phyloP scores from a whole-genome alignment of 2,888 invertebrate species.

The Ischnura elegans region DNA sequence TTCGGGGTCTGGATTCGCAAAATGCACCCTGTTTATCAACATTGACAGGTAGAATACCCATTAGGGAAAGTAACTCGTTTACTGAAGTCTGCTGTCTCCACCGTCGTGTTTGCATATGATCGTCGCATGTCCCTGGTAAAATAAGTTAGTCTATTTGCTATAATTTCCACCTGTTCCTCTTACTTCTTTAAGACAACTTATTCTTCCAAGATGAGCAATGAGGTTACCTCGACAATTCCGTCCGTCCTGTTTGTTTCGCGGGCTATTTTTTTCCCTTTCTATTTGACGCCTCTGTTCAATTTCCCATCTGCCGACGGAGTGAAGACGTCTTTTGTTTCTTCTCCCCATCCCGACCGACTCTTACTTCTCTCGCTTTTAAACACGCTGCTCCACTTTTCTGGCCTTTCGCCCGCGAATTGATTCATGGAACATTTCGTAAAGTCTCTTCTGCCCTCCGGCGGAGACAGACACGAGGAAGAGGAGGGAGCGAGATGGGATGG shows the following conservation, averaged over 20 bases:
- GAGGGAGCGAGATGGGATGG: not conserved
- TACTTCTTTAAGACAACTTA: not conserved
- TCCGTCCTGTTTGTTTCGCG: not conserved
- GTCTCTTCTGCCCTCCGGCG: not conserved
- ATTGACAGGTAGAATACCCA: too few relatives aligned
- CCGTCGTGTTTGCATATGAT: not conserved
- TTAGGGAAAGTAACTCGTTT: too few relatives aligned
- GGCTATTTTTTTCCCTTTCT: too few relatives aligned
- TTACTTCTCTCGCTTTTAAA: not conserved
- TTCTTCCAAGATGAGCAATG: slow-evolving; percentile 8
- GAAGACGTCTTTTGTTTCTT: not conserved
- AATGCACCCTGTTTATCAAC: too few relatives aligned
- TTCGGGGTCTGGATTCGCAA: too few relatives aligned
- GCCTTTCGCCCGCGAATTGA: slow-evolving; percentile 20
- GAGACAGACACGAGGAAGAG: not conserved
- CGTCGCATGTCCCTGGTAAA: not conserved
- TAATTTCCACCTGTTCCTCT: not conserved
- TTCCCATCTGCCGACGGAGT: not conserved
- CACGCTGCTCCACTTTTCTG: not conserved
- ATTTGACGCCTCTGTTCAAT: not conserved
- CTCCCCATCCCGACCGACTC: not conserved
- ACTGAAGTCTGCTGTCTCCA: not conserved
- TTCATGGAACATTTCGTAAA: not conserved
- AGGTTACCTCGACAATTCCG: not conserved
- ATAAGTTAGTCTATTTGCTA: not conserved